Conservation (phyloP, 2,797 vertebrate species). For the Craterocephalus amniculus region DNA sequence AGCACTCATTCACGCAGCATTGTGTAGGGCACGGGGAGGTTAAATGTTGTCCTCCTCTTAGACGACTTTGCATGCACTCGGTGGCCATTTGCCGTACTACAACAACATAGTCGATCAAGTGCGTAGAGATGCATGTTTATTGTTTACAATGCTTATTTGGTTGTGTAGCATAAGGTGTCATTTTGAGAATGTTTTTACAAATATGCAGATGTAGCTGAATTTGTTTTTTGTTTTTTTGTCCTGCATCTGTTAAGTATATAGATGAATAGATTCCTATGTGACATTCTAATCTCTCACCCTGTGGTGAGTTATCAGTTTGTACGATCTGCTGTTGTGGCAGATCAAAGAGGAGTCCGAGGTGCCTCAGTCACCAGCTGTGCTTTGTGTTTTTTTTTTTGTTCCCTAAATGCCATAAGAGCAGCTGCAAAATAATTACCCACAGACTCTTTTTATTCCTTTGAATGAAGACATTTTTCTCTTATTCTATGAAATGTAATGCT, state of each 20-base stretch:
- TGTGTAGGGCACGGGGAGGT: constrained; percentile 54
- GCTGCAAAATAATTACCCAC: constrained; percentile 12
- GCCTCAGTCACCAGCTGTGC: constrained; percentile 30
- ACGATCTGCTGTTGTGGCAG: constrained; percentile 36
- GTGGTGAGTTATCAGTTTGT: constrained; percentile 48
- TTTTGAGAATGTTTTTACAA: neutral
- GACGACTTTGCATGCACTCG: neutral
- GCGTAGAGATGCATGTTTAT: neutral
- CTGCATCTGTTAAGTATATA: constrained; percentile 17
- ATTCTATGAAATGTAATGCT: neutral
- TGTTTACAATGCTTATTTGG: neutral
- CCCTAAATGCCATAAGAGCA: constrained; percentile 13
- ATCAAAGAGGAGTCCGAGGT: constrained; percentile 52
- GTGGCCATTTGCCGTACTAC: constrained; percentile 51
- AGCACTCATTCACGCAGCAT: constrained; percentile 45
- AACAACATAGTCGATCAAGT: constrained; percentile 32
- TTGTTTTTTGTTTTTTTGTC: constrained; percentile 13
- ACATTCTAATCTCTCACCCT: constrained; percentile 44
- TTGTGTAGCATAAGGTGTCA: neutral
- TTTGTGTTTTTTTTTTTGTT: constrained; percentile 27
- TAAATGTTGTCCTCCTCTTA: constrained; percentile 40
- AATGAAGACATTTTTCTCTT: neutral
- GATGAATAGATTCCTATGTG: constrained; percentile 27
- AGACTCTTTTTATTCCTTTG: neutral
- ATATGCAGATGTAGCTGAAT: constrained; percentile 9